Conservation (phyloP, 2,888 invertebrate species). For the Saturnia pavonia region DNA sequence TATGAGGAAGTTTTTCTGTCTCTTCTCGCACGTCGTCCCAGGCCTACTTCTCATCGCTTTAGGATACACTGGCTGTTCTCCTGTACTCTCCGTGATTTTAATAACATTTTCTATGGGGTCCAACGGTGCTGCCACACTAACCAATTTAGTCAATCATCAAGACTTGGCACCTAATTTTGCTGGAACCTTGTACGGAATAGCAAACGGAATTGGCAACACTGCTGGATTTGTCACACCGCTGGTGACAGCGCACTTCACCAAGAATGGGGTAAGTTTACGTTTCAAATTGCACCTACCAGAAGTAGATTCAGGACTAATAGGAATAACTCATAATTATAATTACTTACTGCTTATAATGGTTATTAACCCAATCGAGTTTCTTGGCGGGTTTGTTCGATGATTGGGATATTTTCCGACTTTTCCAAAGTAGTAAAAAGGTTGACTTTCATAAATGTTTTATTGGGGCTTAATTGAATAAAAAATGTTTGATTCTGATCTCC, state of each 20-base stretch:
- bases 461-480: too few species aligned
- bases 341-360: too few species aligned
- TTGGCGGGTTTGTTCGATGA: too few species aligned
- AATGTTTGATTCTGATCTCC: background rate
- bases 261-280: conserved; percentile 72
- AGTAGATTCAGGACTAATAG: background rate
- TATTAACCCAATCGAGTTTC: too few species aligned
- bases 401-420: too few species aligned
- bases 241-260: conserved; percentile 85
- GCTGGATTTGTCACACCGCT: conserved; percentile 88
- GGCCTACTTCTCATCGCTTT: conserved; percentile 77
- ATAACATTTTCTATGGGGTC: conserved; percentile 86
- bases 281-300: background rate
- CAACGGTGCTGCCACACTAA: conserved; percentile 83
- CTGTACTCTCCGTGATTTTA: conserved; percentile 83
- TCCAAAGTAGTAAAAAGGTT: too few species aligned
- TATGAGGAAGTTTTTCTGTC: conserved; percentile 84
- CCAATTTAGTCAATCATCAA: conserved; percentile 85
- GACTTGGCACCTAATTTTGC: conserved; percentile 90
- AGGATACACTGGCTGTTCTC: conserved; percentile 84
- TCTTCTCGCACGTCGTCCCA: conserved; percentile 83
- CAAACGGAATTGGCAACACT: conserved; percentile 87
- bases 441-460: too few species aligned
- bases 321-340: background rate
- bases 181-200: conserved; percentile 88